These are phyloP conservation scores for Elephas maximus DNA, from an alignment of 2,113 vertebrate genomes.

Conservation along the genomic window DNA sequence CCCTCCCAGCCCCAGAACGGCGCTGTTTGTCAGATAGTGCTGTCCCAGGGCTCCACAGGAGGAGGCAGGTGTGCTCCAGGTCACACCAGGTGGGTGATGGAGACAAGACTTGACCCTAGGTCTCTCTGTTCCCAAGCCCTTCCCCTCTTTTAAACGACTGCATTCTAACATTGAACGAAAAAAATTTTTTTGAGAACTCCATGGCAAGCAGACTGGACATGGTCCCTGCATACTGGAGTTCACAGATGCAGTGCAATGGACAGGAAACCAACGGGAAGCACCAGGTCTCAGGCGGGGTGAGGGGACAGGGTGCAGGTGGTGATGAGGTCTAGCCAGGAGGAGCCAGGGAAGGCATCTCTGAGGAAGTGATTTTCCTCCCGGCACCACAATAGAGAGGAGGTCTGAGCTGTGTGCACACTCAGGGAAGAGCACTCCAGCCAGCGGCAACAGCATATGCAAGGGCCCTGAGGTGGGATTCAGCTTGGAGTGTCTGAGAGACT, in stretches of 20 bases:
- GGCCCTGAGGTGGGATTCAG: not conserved
- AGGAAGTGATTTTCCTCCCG: not conserved
- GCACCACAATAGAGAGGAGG: not conserved
- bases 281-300: not conserved
- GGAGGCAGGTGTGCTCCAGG: not conserved
- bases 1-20: not conserved
- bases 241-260: fast-evolving
- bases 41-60: no score
- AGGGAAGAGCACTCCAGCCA: not conserved
- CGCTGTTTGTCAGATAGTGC: no score
- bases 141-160: not conserved
- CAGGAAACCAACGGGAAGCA: not conserved
- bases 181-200: not conserved
- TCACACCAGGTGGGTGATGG: not conserved
- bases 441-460: not conserved
- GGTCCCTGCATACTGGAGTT: not conserved
- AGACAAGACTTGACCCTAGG: not conserved
- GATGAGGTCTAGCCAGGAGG: not conserved
- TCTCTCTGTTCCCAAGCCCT: not conserved
- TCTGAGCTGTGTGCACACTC: not conserved
- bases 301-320: not conserved
- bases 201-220: not conserved
- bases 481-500: not conserved
- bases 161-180: not conserved
- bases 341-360: not conserved